A percentile compares a stretch with the other conserved stretches of the same genome.
Conservation (phyloP, 2,888 invertebrate genomes). For the Xestia ashworthii region DNA sequence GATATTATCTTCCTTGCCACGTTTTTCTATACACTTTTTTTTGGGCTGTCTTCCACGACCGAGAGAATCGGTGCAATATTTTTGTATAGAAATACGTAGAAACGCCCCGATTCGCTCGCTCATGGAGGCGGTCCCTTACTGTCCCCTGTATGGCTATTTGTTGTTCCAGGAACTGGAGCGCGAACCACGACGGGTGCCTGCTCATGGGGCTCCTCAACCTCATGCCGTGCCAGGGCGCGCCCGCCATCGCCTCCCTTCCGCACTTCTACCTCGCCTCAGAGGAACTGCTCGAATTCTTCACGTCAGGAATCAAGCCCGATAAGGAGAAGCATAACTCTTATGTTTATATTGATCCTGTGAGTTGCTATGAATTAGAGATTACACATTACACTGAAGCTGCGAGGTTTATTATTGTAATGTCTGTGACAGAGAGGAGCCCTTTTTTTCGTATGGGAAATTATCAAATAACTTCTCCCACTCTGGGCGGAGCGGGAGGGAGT, state of each 20-base stretch:
- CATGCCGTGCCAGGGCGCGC: slow-evolving; percentile 90
- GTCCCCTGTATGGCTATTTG: background rate
- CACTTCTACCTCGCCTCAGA: slow-evolving; percentile 92
- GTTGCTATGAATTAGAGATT: slow-evolving; percentile 52
- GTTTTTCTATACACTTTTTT: too few relatives aligned
- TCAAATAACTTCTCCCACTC: too few relatives aligned
- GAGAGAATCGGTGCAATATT: too few relatives aligned
- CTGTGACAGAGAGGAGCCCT: background rate
- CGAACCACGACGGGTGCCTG: slow-evolving; percentile 86
- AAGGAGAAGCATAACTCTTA: slow-evolving; percentile 90
- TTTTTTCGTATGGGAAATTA: too few relatives aligned
- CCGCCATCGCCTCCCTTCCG: slow-evolving; percentile 92
- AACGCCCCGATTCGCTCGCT: too few relatives aligned
- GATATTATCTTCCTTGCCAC: too few relatives aligned
- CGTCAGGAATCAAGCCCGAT: slow-evolving; percentile 88
- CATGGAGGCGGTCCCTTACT: background rate
- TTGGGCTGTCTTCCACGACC: too few relatives aligned
- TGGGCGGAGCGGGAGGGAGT: too few relatives aligned
- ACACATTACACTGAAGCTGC: background rate
- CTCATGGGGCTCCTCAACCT: slow-evolving; percentile 89
- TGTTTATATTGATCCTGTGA: slow-evolving; percentile 92
- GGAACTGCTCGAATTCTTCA: slow-evolving; percentile 87
- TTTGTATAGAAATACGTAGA: too few relatives aligned
- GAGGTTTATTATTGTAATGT: background rate
- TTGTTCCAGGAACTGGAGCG: slow-evolving; percentile 82